A percentile compares a stretch with the other conserved stretches of the same genome.
These are phyloP conservation scores for Orchesella flavescens DNA, from an alignment of 2,888 invertebrate genomes.

Conservation along the genomic window DNA sequence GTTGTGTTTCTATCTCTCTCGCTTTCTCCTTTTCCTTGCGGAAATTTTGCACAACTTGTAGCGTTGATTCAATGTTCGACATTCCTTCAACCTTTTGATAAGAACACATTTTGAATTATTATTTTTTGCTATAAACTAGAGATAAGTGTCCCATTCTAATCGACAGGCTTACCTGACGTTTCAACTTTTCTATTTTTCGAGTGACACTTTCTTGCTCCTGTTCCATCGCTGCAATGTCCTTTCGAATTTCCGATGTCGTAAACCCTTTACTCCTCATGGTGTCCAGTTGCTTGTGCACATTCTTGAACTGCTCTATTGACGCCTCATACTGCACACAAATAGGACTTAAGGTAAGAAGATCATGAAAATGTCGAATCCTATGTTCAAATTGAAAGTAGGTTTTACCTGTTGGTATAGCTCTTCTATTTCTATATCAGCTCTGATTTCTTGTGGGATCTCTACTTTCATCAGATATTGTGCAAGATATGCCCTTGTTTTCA, in stretches of 20 bases:
- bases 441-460: slow-evolving; percentile 84
- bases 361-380: too few relatives aligned
- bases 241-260: slow-evolving; percentile 85
- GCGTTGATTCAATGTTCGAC: slow-evolving; percentile 80
- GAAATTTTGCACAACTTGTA: slow-evolving; percentile 77
- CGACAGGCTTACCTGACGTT: slow-evolving; percentile 75
- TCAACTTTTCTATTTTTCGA: slow-evolving; percentile 78
- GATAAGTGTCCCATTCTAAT: neutral
- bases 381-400: too few relatives aligned
- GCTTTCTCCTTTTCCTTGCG: slow-evolving; percentile 79
- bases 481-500: slow-evolving; percentile 88
- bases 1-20: slow-evolving; percentile 78
- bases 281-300: slow-evolving; percentile 83
- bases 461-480: slow-evolving; percentile 81
- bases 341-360: slow-evolving; percentile 67
- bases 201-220: slow-evolving; percentile 86
- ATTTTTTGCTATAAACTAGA: too few relatives aligned
- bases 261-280: slow-evolving; percentile 78
- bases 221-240: slow-evolving; percentile 89
- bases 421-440: slow-evolving; percentile 83
- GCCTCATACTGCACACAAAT: slow-evolving; percentile 79
- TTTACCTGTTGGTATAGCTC: slow-evolving; percentile 80
- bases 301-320: slow-evolving; percentile 87
- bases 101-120: neutral
- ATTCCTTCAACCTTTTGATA: slow-evolving; percentile 79